Conservation (phyloP, 2,797 vertebrate genomes). For the Notolabrus celidotus region DNA sequence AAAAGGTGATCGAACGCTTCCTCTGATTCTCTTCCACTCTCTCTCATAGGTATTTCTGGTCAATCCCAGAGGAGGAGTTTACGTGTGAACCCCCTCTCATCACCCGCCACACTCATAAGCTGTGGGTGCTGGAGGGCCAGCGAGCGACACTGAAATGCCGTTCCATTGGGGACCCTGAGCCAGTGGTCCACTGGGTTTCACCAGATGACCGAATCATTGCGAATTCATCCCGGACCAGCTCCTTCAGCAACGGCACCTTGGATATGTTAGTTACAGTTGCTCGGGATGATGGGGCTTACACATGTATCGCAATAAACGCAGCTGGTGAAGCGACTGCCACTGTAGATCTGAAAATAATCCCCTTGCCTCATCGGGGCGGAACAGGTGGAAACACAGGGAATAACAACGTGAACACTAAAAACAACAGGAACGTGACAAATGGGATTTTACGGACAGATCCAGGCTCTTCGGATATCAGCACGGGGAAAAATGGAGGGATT, state of each 20-base stretch:
- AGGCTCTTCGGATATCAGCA: constrained; percentile 87
- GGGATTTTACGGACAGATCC: constrained; percentile 85
- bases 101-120: constrained; percentile 92
- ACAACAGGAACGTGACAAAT: constrained; percentile 77
- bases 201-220: constrained; percentile 92
- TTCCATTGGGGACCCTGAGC: constrained; percentile 91
- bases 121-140: constrained; percentile 94
- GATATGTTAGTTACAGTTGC: constrained; percentile 91
- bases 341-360: constrained; percentile 92
- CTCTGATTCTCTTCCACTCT: not conserved
- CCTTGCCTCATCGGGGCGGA: constrained; percentile 88
- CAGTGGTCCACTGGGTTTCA: constrained; percentile 93
- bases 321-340: constrained; percentile 91
- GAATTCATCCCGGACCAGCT: constrained; percentile 90
- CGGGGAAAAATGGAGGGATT: constrained; percentile 83
- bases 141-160: constrained; percentile 90
- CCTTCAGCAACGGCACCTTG: constrained; percentile 92
- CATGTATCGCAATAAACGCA: constrained; percentile 94
- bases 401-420: constrained; percentile 76
- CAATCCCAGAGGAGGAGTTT: constrained; percentile 94
- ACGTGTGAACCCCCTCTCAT: constrained; percentile 94
- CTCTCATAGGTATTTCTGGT: constrained; percentile 92
- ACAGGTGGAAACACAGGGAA: constrained; percentile 68
- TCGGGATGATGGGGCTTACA: constrained; percentile 90
- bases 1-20: not conserved